These are phyloP conservation scores for Pipra filicauda DNA, from an alignment of 2,113 vertebrate genomes.

Conservation along the genomic window DNA sequence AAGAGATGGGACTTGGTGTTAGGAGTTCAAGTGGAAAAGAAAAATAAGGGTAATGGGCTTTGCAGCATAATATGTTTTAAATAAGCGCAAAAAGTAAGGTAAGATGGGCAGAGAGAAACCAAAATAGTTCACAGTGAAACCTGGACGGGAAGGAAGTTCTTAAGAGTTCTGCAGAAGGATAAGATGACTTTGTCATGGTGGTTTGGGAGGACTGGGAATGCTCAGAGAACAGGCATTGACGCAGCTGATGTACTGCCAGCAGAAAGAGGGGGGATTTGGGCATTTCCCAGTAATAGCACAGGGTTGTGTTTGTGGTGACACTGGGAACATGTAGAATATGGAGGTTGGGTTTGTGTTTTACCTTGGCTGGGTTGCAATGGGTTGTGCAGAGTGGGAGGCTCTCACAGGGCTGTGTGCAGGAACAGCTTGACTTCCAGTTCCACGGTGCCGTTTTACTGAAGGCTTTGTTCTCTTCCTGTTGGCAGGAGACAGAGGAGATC, in stretches of 20 bases:
- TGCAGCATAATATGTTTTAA: not conserved
- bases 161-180: not conserved
- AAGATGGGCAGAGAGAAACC: not conserved
- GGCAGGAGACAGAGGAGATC: slow-evolving; percentile 96
- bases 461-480: not conserved
- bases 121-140: not conserved
- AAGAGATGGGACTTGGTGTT: not conserved
- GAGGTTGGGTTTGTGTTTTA: not conserved
- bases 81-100: not conserved
- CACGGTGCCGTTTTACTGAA: accelerated
- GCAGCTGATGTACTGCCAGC: too few species aligned
- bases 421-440: not conserved
- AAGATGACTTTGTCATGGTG: not conserved
- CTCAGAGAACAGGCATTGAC: not conserved
- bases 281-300: not conserved
- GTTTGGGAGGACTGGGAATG: not conserved
- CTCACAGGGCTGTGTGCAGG: not conserved
- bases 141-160: not conserved
- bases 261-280: not conserved
- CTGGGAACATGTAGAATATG: not conserved
- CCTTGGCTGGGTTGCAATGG: not conserved
- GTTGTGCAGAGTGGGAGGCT: not conserved
- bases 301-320: not conserved
- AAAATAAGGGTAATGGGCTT: not conserved
- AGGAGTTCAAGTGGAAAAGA: not conserved